These are phyloP conservation scores for Cairina moschata DNA, from an alignment of 2,113 vertebrate species.

Conservation along the genomic window DNA sequence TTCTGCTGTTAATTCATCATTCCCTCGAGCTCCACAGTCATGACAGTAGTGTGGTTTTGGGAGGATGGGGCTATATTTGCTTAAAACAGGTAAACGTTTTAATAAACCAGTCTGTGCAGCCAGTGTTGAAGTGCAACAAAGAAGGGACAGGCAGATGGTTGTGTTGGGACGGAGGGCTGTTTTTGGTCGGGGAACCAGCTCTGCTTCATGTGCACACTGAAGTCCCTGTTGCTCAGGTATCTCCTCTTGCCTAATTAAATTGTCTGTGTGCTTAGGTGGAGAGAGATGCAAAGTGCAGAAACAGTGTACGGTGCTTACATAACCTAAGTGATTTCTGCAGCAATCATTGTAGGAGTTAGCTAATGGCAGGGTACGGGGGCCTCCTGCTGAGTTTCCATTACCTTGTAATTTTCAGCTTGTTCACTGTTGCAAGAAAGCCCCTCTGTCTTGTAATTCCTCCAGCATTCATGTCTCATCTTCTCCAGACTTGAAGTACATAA, in stretches of 20 bases:
- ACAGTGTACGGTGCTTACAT: conserved; percentile 39
- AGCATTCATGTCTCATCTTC: conserved; percentile 74
- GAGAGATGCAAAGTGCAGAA: conserved; percentile 56
- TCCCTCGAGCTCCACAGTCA: neutral
- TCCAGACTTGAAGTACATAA: conserved; percentile 70
- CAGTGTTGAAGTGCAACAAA: neutral
- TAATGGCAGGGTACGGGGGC: conserved; percentile 78
- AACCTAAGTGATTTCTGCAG: conserved; percentile 54
- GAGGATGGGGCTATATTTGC: neutral
- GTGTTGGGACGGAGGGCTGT: neutral
- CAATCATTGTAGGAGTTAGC: conserved; percentile 76
- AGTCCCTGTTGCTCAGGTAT: conserved; percentile 8
- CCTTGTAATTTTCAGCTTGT: conserved; percentile 85
- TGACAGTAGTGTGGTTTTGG: neutral
- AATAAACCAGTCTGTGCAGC: neutral
- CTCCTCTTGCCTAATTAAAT: conserved; percentile 49
- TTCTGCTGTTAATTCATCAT: conserved; percentile 12
- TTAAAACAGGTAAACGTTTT: neutral
- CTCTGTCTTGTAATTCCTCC: conserved; percentile 80
- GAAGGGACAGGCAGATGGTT: neutral
- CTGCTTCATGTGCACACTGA: neutral
- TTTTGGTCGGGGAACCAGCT: neutral
- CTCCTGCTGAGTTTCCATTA: conserved; percentile 82
- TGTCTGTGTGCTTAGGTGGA: conserved; percentile 40
- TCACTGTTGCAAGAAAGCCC: conserved; percentile 80